phyloP scores from a whole-genome alignment of 1,140 invertebrate species.

The Helicoverpa armigera region DNA sequence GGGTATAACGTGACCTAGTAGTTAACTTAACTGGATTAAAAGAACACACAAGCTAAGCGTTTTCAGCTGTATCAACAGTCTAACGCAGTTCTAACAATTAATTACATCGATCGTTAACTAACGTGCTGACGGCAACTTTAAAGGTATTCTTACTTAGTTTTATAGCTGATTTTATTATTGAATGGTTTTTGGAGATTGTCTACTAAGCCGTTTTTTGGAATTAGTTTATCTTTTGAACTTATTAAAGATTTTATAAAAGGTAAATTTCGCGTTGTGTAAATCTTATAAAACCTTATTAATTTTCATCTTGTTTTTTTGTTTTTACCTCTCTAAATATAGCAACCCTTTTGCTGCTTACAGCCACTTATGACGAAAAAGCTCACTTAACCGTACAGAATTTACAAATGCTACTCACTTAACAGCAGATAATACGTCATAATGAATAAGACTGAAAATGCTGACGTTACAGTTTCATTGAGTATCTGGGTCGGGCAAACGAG shows the following conservation, averaged over 20 bases:
- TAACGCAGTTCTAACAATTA: conserved; percentile 27
- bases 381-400: neutral
- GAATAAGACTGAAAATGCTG: conserved; percentile 45
- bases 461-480: conserved; percentile 41
- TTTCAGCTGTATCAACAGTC: conserved; percentile 17
- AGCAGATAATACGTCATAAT: conserved; percentile 52
- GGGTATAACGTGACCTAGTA: neutral
- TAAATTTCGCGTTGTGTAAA: no score
- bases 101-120: conserved; percentile 18
- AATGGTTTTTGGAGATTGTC: no score
- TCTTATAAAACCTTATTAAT: no score
- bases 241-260: no score
- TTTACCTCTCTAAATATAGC: no score
- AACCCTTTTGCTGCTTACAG: neutral
- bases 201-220: no score
- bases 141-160: neutral
- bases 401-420: conserved; percentile 3
- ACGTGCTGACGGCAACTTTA: neutral
- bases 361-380: neutral
- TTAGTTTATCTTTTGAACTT: no score
- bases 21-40: conserved; percentile 12
- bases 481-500: conserved; percentile 53
- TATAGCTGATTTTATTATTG: no score
- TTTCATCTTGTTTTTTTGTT: no score
- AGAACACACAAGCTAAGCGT: neutral